Percentiles rank a stretch among this genome's conserved stretches.
Evolutionary conservation across 2,888 invertebrate species (phyloP).

Genomic region (Agonum fuliginosum): DNA sequence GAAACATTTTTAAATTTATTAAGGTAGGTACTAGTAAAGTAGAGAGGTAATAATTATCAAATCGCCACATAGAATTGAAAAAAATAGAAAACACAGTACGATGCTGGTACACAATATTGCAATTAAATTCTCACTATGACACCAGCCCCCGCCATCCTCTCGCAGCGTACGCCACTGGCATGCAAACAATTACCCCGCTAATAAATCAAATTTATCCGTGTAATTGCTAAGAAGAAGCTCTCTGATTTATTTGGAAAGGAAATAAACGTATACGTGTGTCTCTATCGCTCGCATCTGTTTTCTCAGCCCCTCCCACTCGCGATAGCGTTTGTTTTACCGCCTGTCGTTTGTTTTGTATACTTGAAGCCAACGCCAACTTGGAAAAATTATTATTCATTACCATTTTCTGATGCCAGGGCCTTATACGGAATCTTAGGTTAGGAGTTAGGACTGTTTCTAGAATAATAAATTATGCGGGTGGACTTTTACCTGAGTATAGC

Average conservation of each 20-base stretch:
- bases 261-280: constrained; percentile 18
- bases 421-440: constrained; percentile 15
- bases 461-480: constrained; percentile 19
- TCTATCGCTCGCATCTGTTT: constrained; percentile 36
- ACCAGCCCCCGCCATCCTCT: background rate
- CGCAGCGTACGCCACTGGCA: constrained; percentile 5
- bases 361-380: constrained; percentile 13
- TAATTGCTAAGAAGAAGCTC: constrained; percentile 39
- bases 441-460: constrained; percentile 17
- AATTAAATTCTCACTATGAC: background rate
- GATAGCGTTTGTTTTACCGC: constrained; percentile 39
- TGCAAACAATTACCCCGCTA: constrained; percentile 32
- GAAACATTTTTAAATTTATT: too few species aligned
- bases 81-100: too few species aligned
- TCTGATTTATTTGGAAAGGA: constrained; percentile 29
- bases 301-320: constrained; percentile 33
- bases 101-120: background rate
- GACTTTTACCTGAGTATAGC: background rate
- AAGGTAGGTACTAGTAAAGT: too few species aligned
- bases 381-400: constrained; percentile 39
- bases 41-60: too few species aligned
- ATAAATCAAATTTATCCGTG: constrained; percentile 38
- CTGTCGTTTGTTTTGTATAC: constrained; percentile 37
- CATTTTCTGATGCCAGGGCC: constrained; percentile 16
- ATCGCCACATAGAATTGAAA: too few species aligned